These are phyloP conservation scores for Karalla daura DNA, from an alignment of 2,797 vertebrate genomes.

Conservation along the genomic window DNA sequence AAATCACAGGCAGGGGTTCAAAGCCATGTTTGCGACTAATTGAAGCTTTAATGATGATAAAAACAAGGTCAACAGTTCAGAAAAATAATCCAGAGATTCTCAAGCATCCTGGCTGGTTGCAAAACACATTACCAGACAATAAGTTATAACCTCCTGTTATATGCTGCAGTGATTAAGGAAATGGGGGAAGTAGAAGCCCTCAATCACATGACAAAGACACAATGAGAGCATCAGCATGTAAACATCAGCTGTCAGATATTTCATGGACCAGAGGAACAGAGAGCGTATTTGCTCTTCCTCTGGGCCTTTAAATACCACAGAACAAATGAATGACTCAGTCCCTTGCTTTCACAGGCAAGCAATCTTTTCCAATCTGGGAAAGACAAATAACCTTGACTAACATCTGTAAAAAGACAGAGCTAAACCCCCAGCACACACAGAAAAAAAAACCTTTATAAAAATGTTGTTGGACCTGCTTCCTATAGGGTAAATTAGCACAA, in stretches of 20 bases:
- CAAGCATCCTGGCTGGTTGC: slow-evolving; percentile 8
- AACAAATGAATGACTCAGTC: slow-evolving; percentile 66
- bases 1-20: slow-evolving; percentile 17
- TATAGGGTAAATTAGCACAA: slow-evolving; percentile 23
- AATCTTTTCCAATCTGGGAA: slow-evolving; percentile 42
- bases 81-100: neutral
- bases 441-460: neutral
- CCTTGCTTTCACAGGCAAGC: slow-evolving; percentile 49
- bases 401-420: slow-evolving; percentile 14
- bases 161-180: slow-evolving; percentile 28
- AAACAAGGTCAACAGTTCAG: slow-evolving; percentile 25
- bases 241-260: slow-evolving; percentile 64
- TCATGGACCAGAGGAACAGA: slow-evolving; percentile 49
- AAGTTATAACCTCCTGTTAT: slow-evolving; percentile 21
- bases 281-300: slow-evolving; percentile 44
- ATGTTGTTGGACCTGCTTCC: slow-evolving; percentile 10
- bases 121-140: slow-evolving; percentile 43
- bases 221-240: slow-evolving; percentile 32
- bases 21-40: slow-evolving; percentile 39
- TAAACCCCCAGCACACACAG: too few relatives aligned
- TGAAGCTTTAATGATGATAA: slow-evolving; percentile 35
- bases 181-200: slow-evolving; percentile 44
- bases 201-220: slow-evolving; percentile 47
- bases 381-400: slow-evolving; percentile 51
- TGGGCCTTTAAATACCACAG: slow-evolving; percentile 60